A percentile compares a stretch with the other conserved stretches of the same genome.
These are phyloP conservation scores for Mycalesis mineus DNA, from an alignment of 2,888 invertebrate species.

Conservation along the genomic window DNA sequence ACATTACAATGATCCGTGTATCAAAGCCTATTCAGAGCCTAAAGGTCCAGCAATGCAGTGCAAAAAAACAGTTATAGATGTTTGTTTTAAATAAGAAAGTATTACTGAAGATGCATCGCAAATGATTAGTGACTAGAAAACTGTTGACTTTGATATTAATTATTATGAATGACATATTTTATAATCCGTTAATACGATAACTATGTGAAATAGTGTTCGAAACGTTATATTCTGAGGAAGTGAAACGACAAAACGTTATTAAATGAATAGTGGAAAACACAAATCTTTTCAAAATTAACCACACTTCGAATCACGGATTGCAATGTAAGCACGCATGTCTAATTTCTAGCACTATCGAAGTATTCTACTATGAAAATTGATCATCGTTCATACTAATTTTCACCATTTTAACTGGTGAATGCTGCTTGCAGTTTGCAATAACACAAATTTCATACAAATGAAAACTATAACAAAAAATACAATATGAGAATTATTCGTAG, in stretches of 20 bases:
- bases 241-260: background rate
- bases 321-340: slow-evolving; percentile 74
- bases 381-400: slow-evolving; percentile 55
- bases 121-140: background rate
- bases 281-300: slow-evolving; percentile 55
- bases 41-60: too few species aligned
- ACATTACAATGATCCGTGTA: too few species aligned
- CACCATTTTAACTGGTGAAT: slow-evolving; percentile 64
- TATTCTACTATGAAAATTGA: slow-evolving; percentile 34
- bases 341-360: slow-evolving; percentile 58
- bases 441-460: slow-evolving; percentile 33
- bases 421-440: slow-evolving; percentile 64
- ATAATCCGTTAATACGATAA: background rate
- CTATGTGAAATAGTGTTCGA: background rate
- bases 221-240: background rate
- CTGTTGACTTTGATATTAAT: background rate
- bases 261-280: slow-evolving; percentile 26
- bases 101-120: slow-evolving; percentile 2
- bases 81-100: background rate
- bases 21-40: too few species aligned
- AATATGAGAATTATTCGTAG: slow-evolving; percentile 17
- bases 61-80: too few species aligned
- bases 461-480: slow-evolving; percentile 14
- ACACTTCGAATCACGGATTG: slow-evolving; percentile 64
- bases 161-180: background rate